These are phyloP conservation scores for Coelopa frigida DNA, from an alignment of 1,140 invertebrate genomes.

Conservation along the genomic window DNA sequence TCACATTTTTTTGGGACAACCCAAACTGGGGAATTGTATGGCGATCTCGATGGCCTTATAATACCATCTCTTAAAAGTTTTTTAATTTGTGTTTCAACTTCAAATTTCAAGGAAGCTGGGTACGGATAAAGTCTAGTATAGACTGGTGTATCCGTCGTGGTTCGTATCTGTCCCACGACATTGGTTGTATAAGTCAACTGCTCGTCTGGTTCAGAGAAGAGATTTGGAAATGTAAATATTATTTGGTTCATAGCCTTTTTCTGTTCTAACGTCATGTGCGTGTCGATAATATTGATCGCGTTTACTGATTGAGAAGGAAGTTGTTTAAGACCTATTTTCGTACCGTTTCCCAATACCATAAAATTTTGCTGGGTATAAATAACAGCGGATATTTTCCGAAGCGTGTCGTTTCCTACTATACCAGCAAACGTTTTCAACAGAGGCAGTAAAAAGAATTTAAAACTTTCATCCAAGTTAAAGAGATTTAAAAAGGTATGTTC, in stretches of 20 bases:
- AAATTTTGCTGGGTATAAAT: constrained; percentile 14
- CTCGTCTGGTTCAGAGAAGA: constrained; percentile 16
- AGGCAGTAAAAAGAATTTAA: constrained; percentile 16
- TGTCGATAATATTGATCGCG: constrained; percentile 10
- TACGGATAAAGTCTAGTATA: constrained; percentile 19
- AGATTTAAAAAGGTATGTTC: constrained; percentile 14
- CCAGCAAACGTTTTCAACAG: constrained; percentile 14
- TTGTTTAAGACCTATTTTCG: constrained; percentile 12
- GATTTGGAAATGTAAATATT: constrained; percentile 1
- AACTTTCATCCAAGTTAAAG: constrained; percentile 10
- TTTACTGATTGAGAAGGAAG: constrained; percentile 10
- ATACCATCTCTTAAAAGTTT: constrained; percentile 18
- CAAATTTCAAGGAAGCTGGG: constrained; percentile 14
- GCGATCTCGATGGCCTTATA: constrained; percentile 16
- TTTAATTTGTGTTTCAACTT: constrained; percentile 15
- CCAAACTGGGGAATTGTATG: constrained; percentile 20
- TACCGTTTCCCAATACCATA: constrained; percentile 3
- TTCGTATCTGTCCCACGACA: constrained; percentile 18
- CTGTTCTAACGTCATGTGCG: neutral
- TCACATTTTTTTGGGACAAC: constrained; percentile 16
- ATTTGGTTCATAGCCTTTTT: constrained; percentile 4
- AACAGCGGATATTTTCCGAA: constrained; percentile 14
- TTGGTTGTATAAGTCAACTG: constrained; percentile 17
- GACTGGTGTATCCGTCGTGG: constrained; percentile 12
- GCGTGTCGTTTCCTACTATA: constrained; percentile 16